Evolutionary conservation across 2,888 invertebrate genomes (phyloP), one percentile per base, ranked within the genome.

Genomic region (Lasioglossum pauxillum): DNA sequence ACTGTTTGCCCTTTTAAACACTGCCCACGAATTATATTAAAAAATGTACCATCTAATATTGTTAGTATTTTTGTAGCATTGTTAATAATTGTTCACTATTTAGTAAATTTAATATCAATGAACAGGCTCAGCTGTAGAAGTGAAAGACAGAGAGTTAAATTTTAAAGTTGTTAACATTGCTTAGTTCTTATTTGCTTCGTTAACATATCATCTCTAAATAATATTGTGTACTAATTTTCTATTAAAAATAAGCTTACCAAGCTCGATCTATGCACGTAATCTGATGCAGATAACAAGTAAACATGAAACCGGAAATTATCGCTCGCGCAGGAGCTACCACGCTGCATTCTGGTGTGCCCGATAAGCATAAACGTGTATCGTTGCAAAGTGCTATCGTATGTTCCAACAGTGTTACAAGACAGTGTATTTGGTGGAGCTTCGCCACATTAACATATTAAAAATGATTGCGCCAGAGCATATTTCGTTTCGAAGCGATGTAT

Each of bases 401-500:
- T 44, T 16, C 41, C 31, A 31, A 31, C 31, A 64, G 64, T 44
- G 60, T 64, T 64, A 44, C 64, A 60, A 64, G 19, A 23, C 27
- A 41, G 27, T 31, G 12, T 41, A 23, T 23, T n/a, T 31, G 16
- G 38, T 7, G 12, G 14, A 53, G 10, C 31, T 44, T 4, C n/a
- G 16, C 12, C 23, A 31, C 10, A 38, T 44, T 23, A 38, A 57
- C 31, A 53, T 27, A 31, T 46, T 49, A 49, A 31, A 64, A 44
- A 46, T 57, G 19, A 77, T 83, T 69, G 60, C 67, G 38, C n/a
- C 49, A 44, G 38, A 19, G 27, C 8, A 35, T 53, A 31, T n/a
- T 64, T 73, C 38, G 38, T 38, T 27, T 7, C 38, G 44, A 57
- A 38, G 27, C n/a, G 67, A 74, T 84, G 53, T 74, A 49, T 57